Evolutionary conservation across 2,113 vertebrate genomes (phyloP).

Genomic region (Ameiurus melas): DNA sequence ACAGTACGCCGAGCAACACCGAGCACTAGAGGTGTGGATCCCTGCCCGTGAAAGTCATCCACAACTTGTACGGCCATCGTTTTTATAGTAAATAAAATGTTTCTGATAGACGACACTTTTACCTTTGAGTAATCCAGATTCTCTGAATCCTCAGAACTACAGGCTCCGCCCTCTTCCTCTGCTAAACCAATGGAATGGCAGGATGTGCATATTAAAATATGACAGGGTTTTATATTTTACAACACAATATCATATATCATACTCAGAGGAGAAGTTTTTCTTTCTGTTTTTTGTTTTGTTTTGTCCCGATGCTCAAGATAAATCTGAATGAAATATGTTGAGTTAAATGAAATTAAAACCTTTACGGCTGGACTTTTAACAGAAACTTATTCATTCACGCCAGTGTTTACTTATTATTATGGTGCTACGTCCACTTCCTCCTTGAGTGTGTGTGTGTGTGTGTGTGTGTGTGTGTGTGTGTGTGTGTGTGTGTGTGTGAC

Average conservation of each 20-base stretch:
- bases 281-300: background rate
- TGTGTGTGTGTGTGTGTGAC: background rate
- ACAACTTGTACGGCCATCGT: no score
- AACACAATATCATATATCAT: background rate
- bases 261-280: background rate
- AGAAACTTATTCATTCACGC: no score
- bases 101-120: background rate
- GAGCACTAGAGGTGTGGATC: background rate
- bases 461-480: background rate
- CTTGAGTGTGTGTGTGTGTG: slow-evolving; percentile 2
- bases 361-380: background rate
- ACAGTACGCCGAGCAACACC: background rate
- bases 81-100: no score
- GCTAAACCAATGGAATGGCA: background rate
- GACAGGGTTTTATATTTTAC: background rate
- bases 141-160: background rate
- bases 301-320: background rate
- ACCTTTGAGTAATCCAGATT: background rate
- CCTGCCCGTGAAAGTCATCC: no score
- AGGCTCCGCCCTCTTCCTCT: background rate
- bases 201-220: background rate
- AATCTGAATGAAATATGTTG: no score
- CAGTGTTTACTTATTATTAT: background rate
- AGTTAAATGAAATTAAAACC: no score
- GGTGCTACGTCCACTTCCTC: background rate